Evolutionary conservation across 2,113 vertebrate species (phyloP), one percentile per base, ranked within the genome.

Genomic region (Triplophysa rosa): DNA sequence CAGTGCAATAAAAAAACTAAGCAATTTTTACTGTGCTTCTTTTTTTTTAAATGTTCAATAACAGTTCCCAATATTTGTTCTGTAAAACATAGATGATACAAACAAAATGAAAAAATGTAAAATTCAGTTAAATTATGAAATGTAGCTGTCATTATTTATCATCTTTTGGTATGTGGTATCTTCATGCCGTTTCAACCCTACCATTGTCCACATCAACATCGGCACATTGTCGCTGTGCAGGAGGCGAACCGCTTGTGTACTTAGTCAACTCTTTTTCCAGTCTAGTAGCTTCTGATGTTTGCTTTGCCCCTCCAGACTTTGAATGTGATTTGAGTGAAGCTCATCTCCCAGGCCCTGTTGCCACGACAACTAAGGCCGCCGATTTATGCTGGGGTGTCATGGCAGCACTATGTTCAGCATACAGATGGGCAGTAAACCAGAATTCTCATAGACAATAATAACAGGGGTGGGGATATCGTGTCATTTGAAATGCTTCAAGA

Each of bases 241-340:
- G 62, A 84, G 85, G 83, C 75, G 89, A 81, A 88, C 64, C 26
- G 72, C 84, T 87, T 92, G 92, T 92, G 85, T 90, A 90, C 87
- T 89, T 88, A 91, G 90, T 87, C 85, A 65, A 88, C 86, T 90
- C 89, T 80, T 86, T 91, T 88, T 92, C 89, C 91, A 92, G 91
- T 92, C 92, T 92, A 86, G 90, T 90, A 86, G 87, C 80, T 89
- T 86, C 86, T 85, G 84, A 52, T 92, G 90, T 93, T 92, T 89
- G 79, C 90, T 92, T 89, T 87, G 80, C 87, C 40, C 79, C 77
- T 75, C 82, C 26, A 23, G 52, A 76, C 67, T 77, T 47, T 89
- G 82, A 90, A 91, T 91, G 87, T 85, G 89, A 91, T 91, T 87
- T 86, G 86, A 90, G 86, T 40, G 65, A 66, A 80, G 77, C 61